A percentile compares a stretch with the other conserved stretches of the same genome.
Evolutionary conservation across 2,888 invertebrate genomes (phyloP).

Genomic region (Theretra japonica): DNA sequence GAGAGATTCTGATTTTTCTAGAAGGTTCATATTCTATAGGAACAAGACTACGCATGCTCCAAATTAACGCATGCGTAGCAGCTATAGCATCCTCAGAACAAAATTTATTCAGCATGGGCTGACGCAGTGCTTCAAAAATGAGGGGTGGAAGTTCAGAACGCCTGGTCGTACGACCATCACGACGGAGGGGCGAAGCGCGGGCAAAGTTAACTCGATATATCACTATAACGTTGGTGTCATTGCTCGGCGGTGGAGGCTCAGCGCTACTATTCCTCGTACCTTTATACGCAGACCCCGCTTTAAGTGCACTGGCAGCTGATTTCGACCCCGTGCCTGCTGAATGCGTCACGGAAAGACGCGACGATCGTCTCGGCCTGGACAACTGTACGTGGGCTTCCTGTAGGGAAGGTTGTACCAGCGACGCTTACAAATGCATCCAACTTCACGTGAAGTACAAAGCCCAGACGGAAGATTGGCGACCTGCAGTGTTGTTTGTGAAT

Average conservation of each 20-base stretch:
- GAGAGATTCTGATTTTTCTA: background rate
- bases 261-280: conserved; percentile 81
- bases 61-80: conserved; percentile 53
- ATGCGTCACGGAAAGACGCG: conserved; percentile 88
- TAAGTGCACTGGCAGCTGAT: conserved; percentile 88
- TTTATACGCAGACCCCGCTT: conserved; percentile 79
- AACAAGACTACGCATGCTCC: conserved; percentile 53
- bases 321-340: conserved; percentile 90
- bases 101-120: conserved; percentile 73
- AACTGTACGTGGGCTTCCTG: conserved; percentile 93
- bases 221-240: conserved; percentile 73
- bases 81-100: conserved; percentile 51
- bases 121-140: conserved; percentile 76
- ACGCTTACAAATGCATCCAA: conserved; percentile 88
- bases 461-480: conserved; percentile 78
- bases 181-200: conserved; percentile 72
- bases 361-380: conserved; percentile 89
- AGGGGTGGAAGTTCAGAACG: conserved; percentile 80
- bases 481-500: conserved; percentile 89
- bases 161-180: conserved; percentile 71
- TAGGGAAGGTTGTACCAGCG: conserved; percentile 92
- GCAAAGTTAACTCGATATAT: conserved; percentile 77
- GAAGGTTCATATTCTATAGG: background rate
- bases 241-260: conserved; percentile 77
- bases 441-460: conserved; percentile 87